phyloP scores from a whole-genome alignment of 2,113 vertebrate genomes.

The Takifugu flavidus region DNA sequence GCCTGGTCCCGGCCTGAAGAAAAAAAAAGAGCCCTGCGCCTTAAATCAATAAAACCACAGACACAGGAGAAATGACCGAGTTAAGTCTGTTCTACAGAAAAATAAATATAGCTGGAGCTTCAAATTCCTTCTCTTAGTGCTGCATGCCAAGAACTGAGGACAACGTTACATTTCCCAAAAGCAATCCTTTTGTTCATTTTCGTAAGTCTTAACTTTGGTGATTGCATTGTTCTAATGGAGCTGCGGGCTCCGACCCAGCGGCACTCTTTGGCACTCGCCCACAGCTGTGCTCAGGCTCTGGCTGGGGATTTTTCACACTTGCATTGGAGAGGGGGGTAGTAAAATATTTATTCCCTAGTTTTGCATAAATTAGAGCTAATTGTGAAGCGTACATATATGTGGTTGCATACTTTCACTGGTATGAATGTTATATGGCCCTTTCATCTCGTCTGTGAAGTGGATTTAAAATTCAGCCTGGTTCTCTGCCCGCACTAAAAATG shows the following conservation, averaged over 20 bases:
- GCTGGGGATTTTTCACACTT: conserved; percentile 54
- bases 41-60: conserved; percentile 10
- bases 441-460: conserved; percentile 34
- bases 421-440: conserved; percentile 38
- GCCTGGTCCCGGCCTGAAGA: conserved; percentile 11
- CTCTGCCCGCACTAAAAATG: background rate
- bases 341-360: conserved; percentile 56
- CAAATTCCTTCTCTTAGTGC: conserved; percentile 19
- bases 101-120: background rate
- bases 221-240: conserved; percentile 64
- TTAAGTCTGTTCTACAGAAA: background rate
- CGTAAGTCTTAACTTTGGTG: conserved; percentile 69
- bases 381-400: conserved; percentile 42
- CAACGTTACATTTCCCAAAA: conserved; percentile 52
- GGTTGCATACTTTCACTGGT: conserved; percentile 50
- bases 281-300: conserved; percentile 48
- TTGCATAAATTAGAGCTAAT: conserved; percentile 57
- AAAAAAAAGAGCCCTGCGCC: background rate
- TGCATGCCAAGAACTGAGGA: conserved; percentile 32
- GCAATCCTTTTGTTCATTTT: conserved; percentile 62
- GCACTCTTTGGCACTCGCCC: conserved; percentile 49
- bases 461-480: conserved; percentile 16
- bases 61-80: conserved; percentile 1
- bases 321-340: conserved; percentile 23
- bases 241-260: conserved; percentile 65